Conservation (phyloP, 2,797 vertebrate species). For the Lutjanus campechanus region DNA sequence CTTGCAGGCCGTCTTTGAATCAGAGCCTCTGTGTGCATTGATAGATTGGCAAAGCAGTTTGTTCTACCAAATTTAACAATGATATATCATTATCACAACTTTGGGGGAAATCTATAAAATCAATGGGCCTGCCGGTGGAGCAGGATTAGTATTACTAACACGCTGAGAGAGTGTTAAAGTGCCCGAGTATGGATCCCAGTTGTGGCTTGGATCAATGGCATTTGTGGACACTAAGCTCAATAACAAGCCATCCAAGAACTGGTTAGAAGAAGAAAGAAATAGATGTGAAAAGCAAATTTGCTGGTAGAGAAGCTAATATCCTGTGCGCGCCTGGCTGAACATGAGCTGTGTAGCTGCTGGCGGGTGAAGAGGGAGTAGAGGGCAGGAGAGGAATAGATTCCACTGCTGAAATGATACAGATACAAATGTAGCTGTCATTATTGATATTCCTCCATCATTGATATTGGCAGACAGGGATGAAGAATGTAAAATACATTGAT, state of each 20-base stretch:
- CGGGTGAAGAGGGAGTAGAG: constrained; percentile 73
- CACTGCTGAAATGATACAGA: constrained; percentile 82
- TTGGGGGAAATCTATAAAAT: constrained; percentile 99
- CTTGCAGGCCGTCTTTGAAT: constrained; percentile 81
- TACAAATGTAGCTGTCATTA: constrained; percentile 84
- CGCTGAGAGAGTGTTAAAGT: constrained; percentile 97
- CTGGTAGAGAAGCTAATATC: constrained; percentile 97
- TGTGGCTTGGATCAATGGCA: constrained; percentile 99
- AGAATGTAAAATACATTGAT: constrained; percentile 85
- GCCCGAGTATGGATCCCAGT: constrained; percentile 97
- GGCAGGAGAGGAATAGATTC: constrained; percentile 82
- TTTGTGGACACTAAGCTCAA: constrained; percentile 99
- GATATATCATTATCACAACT: constrained; percentile 99
- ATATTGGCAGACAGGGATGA: constrained; percentile 83
- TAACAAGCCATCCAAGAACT: constrained; percentile 97
- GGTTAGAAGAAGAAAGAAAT: constrained; percentile 93
- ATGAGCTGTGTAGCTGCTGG: constrained; percentile 82
- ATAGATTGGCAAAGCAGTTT: constrained; percentile 99
- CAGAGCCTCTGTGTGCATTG: constrained; percentile 91
- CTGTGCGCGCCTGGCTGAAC: constrained; percentile 86
- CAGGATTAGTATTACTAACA: constrained; percentile 99
- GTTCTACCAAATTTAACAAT: constrained; percentile 99
- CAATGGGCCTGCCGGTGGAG: constrained; percentile 97
- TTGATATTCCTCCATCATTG: constrained; percentile 85
- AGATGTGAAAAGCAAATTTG: constrained; percentile 99